Percentiles rank a stretch among this genome's conserved stretches.
These are phyloP conservation scores for Elaphurus davidianus DNA, from an alignment of 2,113 vertebrate genomes.

Conservation along the genomic window DNA sequence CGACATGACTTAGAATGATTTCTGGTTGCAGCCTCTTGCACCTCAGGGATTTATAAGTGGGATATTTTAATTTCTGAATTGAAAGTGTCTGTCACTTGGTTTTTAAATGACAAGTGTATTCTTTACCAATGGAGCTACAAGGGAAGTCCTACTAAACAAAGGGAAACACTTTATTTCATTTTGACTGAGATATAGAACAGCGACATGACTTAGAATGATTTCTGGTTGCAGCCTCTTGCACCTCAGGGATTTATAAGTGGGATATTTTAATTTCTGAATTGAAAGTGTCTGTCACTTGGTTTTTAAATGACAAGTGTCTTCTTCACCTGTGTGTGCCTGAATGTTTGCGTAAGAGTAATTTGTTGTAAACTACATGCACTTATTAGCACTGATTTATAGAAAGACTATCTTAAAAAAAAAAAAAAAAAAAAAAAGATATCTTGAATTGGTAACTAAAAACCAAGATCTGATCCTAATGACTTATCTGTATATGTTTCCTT, in stretches of 20 bases:
- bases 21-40: not conserved
- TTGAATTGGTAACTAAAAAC: not conserved
- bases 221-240: not conserved
- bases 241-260: not conserved
- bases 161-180: not conserved
- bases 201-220: not conserved
- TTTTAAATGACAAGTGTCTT: slow-evolving; percentile 37
- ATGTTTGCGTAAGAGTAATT: not conserved
- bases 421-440: not conserved
- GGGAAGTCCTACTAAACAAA: not conserved
- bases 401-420: not conserved
- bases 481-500: not conserved
- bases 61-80: slow-evolving; percentile 43
- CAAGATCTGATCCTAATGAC: not conserved
- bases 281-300: slow-evolving; percentile 23
- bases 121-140: not conserved
- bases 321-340: not conserved
- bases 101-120: too few species aligned
- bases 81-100: slow-evolving; percentile 23
- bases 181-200: not conserved
- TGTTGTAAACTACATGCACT: not conserved
- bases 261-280: slow-evolving; percentile 43
- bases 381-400: not conserved
- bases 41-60: not conserved
- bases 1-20: not conserved